phyloP scores from a whole-genome alignment of 2,113 vertebrate genomes.

The Triplophysa dalaica region DNA sequence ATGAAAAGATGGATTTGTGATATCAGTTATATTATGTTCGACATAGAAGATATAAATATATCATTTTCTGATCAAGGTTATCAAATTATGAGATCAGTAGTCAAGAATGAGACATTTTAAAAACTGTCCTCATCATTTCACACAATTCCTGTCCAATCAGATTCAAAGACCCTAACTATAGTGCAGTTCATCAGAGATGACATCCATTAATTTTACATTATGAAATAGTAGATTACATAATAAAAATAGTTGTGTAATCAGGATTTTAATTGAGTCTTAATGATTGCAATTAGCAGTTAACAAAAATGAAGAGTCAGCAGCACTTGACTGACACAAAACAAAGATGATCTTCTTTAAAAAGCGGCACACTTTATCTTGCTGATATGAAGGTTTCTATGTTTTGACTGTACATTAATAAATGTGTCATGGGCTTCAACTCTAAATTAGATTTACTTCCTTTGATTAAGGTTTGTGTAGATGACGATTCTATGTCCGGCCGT shows the following conservation, averaged over 20 bases:
- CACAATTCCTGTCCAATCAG: too few relatives aligned
- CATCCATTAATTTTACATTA: slow-evolving; percentile 28
- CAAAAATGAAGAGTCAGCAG: slow-evolving; percentile 75
- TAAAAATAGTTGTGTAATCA: slow-evolving; percentile 66
- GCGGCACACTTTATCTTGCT: neutral
- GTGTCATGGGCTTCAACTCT: neutral
- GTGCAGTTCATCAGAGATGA: neutral
- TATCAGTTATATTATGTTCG: slow-evolving; percentile 3
- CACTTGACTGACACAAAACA: slow-evolving; percentile 61
- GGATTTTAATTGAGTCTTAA: slow-evolving; percentile 81
- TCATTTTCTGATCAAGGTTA: neutral
- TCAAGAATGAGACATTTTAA: neutral
- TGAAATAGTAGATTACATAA: slow-evolving; percentile 7
- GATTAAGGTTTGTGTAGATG: neutral
- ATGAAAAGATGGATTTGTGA: slow-evolving; percentile 36
- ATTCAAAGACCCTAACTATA: neutral
- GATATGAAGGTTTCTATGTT: neutral
- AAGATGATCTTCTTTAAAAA: slow-evolving; percentile 6
- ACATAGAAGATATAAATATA: neutral
- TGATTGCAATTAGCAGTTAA: slow-evolving; percentile 76
- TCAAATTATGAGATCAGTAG: neutral
- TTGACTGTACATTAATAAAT: neutral
- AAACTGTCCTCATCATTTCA: neutral
- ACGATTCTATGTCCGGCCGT: neutral
- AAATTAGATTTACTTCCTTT: neutral